Percentiles rank a stretch among this genome's conserved stretches.
phyloP scores from a whole-genome alignment of 1,140 invertebrate species.

The Drosophila repletoides region DNA sequence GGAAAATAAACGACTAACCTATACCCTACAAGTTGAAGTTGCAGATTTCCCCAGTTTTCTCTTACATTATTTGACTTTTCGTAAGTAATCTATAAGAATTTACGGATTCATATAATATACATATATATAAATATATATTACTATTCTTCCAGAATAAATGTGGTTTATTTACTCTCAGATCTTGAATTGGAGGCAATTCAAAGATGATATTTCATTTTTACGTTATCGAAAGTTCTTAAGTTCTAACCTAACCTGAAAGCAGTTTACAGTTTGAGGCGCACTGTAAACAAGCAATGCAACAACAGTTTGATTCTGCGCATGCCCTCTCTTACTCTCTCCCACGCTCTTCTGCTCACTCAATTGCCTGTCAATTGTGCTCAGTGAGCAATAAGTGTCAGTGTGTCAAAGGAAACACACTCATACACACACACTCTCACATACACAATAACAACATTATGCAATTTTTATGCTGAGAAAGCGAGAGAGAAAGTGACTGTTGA shows the following conservation, averaged over 20 bases:
- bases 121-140: no score
- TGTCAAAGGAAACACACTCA: slow-evolving; percentile 50
- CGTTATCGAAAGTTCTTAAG: no score
- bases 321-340: slow-evolving; percentile 13
- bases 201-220: no score
- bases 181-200: no score
- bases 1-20: neutral
- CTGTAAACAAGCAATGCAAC: slow-evolving; percentile 70
- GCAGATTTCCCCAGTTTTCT: no score
- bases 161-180: no score
- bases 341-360: neutral
- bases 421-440: slow-evolving; percentile 14
- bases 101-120: no score
- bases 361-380: slow-evolving; percentile 24
- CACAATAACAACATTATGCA: slow-evolving; percentile 57
- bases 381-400: slow-evolving; percentile 71
- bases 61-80: no score
- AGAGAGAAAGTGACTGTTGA: slow-evolving; percentile 63
- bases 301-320: slow-evolving; percentile 63
- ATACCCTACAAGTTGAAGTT: slow-evolving; percentile 13
- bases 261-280: slow-evolving; percentile 34
- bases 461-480: slow-evolving; percentile 67
- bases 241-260: no score
- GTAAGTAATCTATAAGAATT: no score
- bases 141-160: no score